Evolutionary conservation across 2,888 invertebrate genomes (phyloP).

Genomic region (Hololepta plana): DNA sequence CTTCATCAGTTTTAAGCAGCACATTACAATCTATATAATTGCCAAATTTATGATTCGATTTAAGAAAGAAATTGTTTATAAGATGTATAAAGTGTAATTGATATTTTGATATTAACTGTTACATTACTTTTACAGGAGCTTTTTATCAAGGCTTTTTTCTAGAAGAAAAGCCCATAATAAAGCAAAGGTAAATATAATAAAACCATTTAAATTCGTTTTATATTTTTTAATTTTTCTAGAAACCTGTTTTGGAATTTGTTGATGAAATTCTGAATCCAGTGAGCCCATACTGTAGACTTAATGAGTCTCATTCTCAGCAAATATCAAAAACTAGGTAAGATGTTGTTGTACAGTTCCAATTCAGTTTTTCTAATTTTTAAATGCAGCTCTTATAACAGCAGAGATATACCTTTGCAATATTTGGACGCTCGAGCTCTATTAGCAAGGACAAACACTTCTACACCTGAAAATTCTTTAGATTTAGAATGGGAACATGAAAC

Average conservation of each 20-base stretch:
- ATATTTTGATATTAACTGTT: no score
- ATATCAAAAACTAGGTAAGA: constrained; percentile 22
- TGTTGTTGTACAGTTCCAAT: constrained; percentile 5
- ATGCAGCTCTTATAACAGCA: constrained; percentile 20
- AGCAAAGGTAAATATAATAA: constrained; percentile 16
- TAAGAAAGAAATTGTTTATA: no score
- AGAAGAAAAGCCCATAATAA: constrained; percentile 18
- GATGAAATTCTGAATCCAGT: constrained; percentile 23
- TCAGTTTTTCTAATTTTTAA: constrained; percentile 3
- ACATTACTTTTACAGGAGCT: no score
- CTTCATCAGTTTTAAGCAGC: no score
- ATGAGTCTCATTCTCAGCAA: constrained; percentile 24
- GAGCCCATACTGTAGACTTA: constrained; percentile 23
- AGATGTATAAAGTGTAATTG: no score
- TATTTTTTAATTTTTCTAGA: constrained; percentile 13
- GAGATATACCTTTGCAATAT: constrained; percentile 39
- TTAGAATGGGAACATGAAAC: constrained; percentile 55
- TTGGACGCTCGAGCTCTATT: constrained; percentile 35
- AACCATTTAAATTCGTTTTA: constrained; percentile 2
- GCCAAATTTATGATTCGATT: no score
- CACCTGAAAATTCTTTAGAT: constrained; percentile 48
- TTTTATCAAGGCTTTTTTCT: constrained; percentile 21
- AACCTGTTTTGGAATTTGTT: constrained; percentile 24
- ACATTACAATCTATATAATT: no score
- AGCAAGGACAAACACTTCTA: constrained; percentile 28